Percentiles rank a stretch among this genome's conserved stretches.
These are phyloP conservation scores for Anneissia japonica DNA, from an alignment of 35 echinoderm and acorn worm species.

Conservation along the genomic window DNA sequence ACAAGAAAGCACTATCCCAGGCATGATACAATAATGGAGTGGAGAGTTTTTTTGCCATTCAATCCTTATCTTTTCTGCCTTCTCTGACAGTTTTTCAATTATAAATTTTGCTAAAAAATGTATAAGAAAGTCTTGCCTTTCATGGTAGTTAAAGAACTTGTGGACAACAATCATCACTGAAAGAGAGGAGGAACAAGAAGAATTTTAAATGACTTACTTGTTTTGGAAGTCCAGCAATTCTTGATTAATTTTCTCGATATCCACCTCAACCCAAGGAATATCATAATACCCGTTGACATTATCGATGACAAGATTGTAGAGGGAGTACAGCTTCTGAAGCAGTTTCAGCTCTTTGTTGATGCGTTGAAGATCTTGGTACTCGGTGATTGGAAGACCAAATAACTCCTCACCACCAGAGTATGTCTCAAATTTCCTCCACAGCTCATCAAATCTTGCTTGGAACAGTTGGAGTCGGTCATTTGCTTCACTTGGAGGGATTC, in stretches of 20 bases:
- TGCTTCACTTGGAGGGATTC: conserved; percentile 79
- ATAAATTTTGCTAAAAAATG: too few relatives aligned
- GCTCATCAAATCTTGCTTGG: conserved; percentile 91
- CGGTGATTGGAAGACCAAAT: conserved; percentile 86
- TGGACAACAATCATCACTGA: neutral
- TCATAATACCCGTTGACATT: conserved; percentile 98
- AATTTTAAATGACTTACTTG: conserved; percentile 44
- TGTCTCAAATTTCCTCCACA: conserved; percentile 80
- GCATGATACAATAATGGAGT: neutral
- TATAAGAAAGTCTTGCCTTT: neutral
- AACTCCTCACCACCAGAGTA: conserved; percentile 96
- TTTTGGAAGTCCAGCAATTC: conserved; percentile 95
- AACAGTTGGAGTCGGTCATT: conserved; percentile 84
- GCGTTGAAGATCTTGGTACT: conserved; percentile 90
- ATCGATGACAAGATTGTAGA: conserved; percentile 95
- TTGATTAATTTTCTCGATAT: conserved; percentile 97
- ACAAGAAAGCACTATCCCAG: conserved; percentile 17
- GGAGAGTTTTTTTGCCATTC: neutral
- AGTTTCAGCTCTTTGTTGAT: conserved; percentile 89
- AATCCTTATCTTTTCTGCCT: too few relatives aligned
- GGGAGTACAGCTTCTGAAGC: conserved; percentile 87
- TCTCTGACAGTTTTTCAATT: too few relatives aligned
- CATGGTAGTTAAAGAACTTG: neutral
- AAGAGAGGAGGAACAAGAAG: neutral
- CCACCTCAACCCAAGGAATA: conserved; percentile 95